Base-by-base conservation (phyloP, 1,140 invertebrate species). In the Oryzaephilus surinamensis region DNA sequence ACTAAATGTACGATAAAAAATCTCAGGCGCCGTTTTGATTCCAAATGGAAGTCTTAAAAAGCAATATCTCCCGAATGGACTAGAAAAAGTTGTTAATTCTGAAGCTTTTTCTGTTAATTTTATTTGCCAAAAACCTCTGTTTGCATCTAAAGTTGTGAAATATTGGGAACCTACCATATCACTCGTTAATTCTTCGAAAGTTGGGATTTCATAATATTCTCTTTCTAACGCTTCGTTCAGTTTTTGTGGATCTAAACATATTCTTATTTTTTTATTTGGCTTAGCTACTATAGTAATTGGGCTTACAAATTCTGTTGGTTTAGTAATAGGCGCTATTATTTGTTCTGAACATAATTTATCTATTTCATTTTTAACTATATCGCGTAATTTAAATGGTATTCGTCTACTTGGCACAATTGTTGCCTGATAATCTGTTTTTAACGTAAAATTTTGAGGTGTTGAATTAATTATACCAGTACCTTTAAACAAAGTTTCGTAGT, bases 231-330 rank as follows among this genome's bases (percentile, higher is more conserved):
- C 45, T 43, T 57, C 55, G 52, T 71, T 71, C 41, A 70, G 48
- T 33, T 63, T 53, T 44, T 50, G 52, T 6, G 67, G 66, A 50
- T 71, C 64, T 13, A 71, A 37, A 41, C 63, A 69, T 35, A 67
- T 34, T 30, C 64, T 30, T 12, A 67, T 18, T 21, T 54, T 45
- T 7, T 53, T 56, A 46, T 59, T 55, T 27, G 41, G 35, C 50
- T 66, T 64, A 34, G 46, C 41, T 8, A 62, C 57, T 6, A 62
- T 40, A 18, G 65, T 60, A 18, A 65, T 50, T n/a, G 49, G 48
- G 51, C 58, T 58, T 3, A 65, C 63, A 62, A 60, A 69, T 26
- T 62, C 59, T 10, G 64, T 67, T 10, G 61, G 59, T 39, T 56
- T 42, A 15, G 34, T 38, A 13, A 55, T 48, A 45, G 39, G 32